Percentiles rank a stretch among this genome's conserved stretches.
phyloP scores from a whole-genome alignment of 2,888 invertebrate genomes.

The Galerucella pusilla region DNA sequence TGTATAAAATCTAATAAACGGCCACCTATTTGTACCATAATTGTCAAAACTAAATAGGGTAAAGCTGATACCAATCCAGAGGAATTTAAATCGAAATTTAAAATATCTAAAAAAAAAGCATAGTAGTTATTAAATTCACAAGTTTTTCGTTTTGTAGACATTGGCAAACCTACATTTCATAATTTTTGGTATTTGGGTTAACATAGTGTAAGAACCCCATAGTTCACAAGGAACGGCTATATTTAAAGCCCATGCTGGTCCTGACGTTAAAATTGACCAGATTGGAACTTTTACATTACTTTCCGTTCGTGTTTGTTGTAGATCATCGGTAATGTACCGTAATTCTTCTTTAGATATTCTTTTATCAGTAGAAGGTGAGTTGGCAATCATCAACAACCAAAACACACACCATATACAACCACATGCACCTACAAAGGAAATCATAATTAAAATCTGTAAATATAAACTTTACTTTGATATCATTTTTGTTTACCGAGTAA shows the following conservation, averaged over 20 bases:
- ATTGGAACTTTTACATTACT: conserved; percentile 75
- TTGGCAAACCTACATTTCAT: conserved; percentile 38
- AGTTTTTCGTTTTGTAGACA: no score
- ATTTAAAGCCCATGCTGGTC: conserved; percentile 85
- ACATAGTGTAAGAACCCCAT: conserved; percentile 89
- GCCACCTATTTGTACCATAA: conserved; percentile 82
- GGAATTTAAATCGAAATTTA: conserved; percentile 78
- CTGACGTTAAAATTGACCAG: conserved; percentile 78
- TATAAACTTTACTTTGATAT: no score
- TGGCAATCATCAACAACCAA: conserved; percentile 78
- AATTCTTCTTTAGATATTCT: conserved; percentile 78
- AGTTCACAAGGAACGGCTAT: conserved; percentile 88
- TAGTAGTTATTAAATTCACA: neutral
- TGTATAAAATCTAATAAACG: conserved; percentile 84
- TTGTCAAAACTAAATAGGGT: conserved; percentile 89
- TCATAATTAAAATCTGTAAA: neutral
- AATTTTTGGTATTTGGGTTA: conserved; percentile 42
- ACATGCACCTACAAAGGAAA: conserved; percentile 66
- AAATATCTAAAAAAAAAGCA: conserved; percentile 70
- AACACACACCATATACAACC: conserved; percentile 78
- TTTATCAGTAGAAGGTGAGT: conserved; percentile 80
- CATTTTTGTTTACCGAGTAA: no score
- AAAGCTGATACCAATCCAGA: conserved; percentile 87
- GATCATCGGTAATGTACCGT: conserved; percentile 75
- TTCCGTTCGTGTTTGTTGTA: conserved; percentile 55